Evolutionary conservation across 1,140 invertebrate species (phyloP), one percentile per base, ranked within the genome.

Genomic region (Chrysoperla carnea): DNA sequence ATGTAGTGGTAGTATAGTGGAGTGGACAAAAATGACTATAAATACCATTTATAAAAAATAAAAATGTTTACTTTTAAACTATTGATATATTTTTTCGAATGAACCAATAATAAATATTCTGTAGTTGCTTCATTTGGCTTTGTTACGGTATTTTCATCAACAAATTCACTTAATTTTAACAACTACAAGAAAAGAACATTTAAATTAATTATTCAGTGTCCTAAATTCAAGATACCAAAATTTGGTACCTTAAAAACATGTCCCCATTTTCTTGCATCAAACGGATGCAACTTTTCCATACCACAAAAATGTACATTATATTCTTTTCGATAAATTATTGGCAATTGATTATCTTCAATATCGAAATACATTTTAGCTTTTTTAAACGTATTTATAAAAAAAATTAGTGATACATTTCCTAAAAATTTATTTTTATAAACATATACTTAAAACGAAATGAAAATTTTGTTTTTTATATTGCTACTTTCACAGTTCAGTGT

Each of bases 251-350:
- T 65, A 56, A 65, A 75, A 54, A 90, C 75, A 56, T 78, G 75
- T 40, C 74, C 73, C 79, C 86, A 90, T 69, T 90, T 91, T 48
- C 71, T 71, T 3, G 85, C 72, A 72, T 91, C 86, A 63, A 91
- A 90, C n/a, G 84, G 78, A 69, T 90, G 86, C 12, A 86, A 64
- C 55, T 78, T 84, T 62, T 90, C 82, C 37, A 90, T 60, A 14
- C 82, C 81, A 52, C 69, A 64, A 56, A 88, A 83, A n/a, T 69
- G 68, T 43, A 91, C 84, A 62, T 88, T 83, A 59, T 91, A 91
- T 41, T 79, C 70, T 27, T 71, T 58, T 42, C 74, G 66, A 57
- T 86, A 90, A 2, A 90, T 70, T 45, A 90, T 76, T 6, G 85
- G 84, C 61, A 72, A 69, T 50, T 73, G 55, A 41, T 60, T 57